A percentile compares a stretch with the other conserved stretches of the same genome.
These are phyloP conservation scores for Vanessa cardui DNA, from an alignment of 2,888 invertebrate species.

Conservation along the genomic window DNA sequence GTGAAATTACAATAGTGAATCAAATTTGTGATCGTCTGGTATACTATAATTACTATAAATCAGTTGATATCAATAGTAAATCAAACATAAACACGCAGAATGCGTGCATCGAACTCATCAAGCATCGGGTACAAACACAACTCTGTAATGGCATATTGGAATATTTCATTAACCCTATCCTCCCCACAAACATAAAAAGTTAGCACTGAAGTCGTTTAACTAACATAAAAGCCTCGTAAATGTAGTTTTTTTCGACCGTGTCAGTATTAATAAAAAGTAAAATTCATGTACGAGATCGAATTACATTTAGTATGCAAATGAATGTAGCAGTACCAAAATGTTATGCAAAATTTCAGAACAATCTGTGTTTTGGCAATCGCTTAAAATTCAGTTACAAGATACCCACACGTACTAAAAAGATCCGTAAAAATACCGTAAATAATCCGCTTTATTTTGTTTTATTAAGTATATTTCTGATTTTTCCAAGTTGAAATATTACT, in stretches of 20 bases:
- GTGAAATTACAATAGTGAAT: background rate
- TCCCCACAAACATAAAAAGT: background rate
- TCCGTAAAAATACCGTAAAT: too few species aligned
- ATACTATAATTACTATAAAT: slow-evolving; percentile 7
- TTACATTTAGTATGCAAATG: too few species aligned
- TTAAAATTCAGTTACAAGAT: too few species aligned
- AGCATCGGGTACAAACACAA: background rate
- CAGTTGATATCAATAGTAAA: background rate
- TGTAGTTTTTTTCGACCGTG: too few species aligned
- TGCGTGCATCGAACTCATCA: slow-evolving; percentile 33
- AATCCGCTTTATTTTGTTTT: too few species aligned
- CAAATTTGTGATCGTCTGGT: background rate
- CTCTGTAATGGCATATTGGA: background rate
- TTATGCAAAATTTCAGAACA: too few species aligned
- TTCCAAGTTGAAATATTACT: too few species aligned
- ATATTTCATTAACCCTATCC: slow-evolving; percentile 11
- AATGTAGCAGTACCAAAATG: too few species aligned
- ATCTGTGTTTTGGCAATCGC: too few species aligned
- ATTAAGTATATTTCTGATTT: too few species aligned
- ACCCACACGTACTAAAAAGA: too few species aligned
- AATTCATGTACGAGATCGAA: too few species aligned
- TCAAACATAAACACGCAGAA: background rate
- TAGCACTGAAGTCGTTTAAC: background rate
- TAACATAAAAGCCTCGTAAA: background rate
- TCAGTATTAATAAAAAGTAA: background rate